phyloP scores from a whole-genome alignment of 92 coral and sea anemone genomes.

The Umimayanthus chanpuru region DNA sequence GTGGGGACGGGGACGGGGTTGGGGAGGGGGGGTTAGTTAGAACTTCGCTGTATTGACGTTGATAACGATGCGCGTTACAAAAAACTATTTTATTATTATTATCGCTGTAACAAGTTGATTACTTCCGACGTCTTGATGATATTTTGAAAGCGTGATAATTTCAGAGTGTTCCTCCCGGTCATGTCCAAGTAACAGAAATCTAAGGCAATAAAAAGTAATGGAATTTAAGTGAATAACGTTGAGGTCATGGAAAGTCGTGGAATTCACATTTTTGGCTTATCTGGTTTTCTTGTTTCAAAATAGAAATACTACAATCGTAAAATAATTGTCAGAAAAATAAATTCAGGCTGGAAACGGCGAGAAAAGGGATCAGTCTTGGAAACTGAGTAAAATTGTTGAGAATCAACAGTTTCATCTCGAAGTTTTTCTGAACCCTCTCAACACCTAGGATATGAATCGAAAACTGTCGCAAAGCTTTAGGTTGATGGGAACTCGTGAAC shows the following conservation, averaged over 20 bases:
- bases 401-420: neutral
- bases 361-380: neutral
- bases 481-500: too few species aligned
- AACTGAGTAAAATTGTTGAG: neutral
- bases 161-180: neutral
- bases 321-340: neutral
- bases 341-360: neutral
- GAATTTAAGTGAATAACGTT: neutral
- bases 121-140: neutral
- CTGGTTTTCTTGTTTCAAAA: slow-evolving; percentile 5
- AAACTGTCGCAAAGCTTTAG: too few species aligned
- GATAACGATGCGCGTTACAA: too few species aligned
- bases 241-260: neutral
- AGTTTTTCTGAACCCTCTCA: neutral
- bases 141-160: neutral
- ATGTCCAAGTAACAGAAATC: neutral
- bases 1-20: too few species aligned
- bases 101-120: neutral
- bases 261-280: neutral
- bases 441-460: neutral
- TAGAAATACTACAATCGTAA: neutral
- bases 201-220: neutral
- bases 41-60: too few species aligned
- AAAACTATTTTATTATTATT: too few species aligned
- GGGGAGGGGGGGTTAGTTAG: too few species aligned